These are phyloP conservation scores for Drosophila rufa DNA, from an alignment of 1,140 invertebrate species.

Conservation along the genomic window DNA sequence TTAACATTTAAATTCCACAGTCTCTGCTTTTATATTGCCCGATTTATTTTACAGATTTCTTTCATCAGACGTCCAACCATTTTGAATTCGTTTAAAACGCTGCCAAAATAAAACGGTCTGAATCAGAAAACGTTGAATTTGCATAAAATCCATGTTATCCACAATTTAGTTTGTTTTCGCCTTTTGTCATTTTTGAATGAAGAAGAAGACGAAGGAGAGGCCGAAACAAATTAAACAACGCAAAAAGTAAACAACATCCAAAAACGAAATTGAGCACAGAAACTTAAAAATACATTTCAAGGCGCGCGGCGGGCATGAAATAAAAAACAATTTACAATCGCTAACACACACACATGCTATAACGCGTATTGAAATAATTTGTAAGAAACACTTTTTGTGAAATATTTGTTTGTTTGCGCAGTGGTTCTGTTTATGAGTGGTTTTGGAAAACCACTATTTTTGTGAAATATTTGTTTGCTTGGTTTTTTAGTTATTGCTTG, in stretches of 20 bases:
- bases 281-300: slow-evolving; percentile 83
- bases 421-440: slow-evolving; percentile 7
- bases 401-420: slow-evolving; percentile 32
- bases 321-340: slow-evolving; percentile 61
- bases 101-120: slow-evolving; percentile 42
- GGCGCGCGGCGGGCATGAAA: slow-evolving; percentile 65
- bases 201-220: slow-evolving; percentile 26
- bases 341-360: slow-evolving; percentile 15
- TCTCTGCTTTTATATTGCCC: neutral
- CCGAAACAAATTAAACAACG: slow-evolving; percentile 74
- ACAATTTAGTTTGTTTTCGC: slow-evolving; percentile 54
- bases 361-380: slow-evolving; percentile 32
- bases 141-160: slow-evolving; percentile 56
- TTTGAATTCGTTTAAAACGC: slow-evolving; percentile 45
- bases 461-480: slow-evolving; percentile 27
- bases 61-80: slow-evolving; percentile 20
- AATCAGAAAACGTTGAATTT: slow-evolving; percentile 47
- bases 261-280: slow-evolving; percentile 69
- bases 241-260: slow-evolving; percentile 80
- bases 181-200: slow-evolving; percentile 56
- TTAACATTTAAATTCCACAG: slow-evolving; percentile 5
- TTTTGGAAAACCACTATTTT: slow-evolving; percentile 11
- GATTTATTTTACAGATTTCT: slow-evolving; percentile 33
- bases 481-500: slow-evolving; percentile 1
- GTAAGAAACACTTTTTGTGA: slow-evolving; percentile 44